phyloP scores from a whole-genome alignment of 1,140 invertebrate genomes.

The Tribolium madens region DNA sequence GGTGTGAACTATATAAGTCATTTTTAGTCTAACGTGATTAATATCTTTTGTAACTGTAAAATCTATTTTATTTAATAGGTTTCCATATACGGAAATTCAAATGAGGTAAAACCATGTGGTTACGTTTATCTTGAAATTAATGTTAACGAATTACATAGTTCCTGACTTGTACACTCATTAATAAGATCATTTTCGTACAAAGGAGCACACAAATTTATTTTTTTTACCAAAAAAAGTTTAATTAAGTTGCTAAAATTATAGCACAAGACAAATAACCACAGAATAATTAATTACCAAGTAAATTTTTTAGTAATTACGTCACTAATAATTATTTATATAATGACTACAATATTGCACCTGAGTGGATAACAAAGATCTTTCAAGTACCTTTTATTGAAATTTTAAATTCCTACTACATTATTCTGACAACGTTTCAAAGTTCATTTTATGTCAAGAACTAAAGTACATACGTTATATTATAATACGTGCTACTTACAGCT shows the following conservation, averaged over 20 bases:
- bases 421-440: background rate
- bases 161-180: conserved; percentile 7
- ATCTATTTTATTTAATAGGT: conserved; percentile 35
- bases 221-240: conserved; percentile 16
- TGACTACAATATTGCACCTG: background rate
- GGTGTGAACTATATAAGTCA: conserved; percentile 36
- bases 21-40: conserved; percentile 35
- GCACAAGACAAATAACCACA: background rate
- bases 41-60: conserved; percentile 39
- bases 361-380: background rate
- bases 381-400: background rate
- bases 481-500: background rate
- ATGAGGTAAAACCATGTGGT: conserved; percentile 32
- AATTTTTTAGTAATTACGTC: background rate
- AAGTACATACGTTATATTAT: background rate
- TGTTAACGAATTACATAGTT: conserved; percentile 35
- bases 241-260: no score
- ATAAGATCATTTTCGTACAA: conserved; percentile 30
- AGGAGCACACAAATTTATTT: background rate
- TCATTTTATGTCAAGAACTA: background rate
- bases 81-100: conserved; percentile 36
- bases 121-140: conserved; percentile 37
- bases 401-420: background rate
- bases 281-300: background rate
- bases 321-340: background rate